phyloP scores from a whole-genome alignment of 2,113 vertebrate genomes.

The Alligator sinensis region DNA sequence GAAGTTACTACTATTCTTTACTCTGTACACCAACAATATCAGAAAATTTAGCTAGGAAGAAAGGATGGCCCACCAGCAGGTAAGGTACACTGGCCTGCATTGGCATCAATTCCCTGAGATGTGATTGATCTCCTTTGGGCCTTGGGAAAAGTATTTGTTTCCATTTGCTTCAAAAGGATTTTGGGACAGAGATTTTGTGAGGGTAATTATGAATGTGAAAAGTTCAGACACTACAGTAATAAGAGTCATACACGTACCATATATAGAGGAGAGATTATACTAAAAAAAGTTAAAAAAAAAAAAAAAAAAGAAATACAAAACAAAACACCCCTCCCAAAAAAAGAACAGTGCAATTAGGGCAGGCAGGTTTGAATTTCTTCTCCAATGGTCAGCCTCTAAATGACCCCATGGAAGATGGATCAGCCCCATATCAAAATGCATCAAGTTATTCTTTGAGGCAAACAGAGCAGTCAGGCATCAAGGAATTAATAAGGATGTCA shows the following conservation, averaged over 20 bases:
- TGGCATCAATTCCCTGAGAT: not conserved
- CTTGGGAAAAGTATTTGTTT: not conserved
- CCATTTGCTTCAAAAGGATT: not conserved
- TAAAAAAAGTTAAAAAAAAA: not conserved
- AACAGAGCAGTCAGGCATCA: slow-evolving; percentile 50
- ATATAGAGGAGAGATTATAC: not conserved
- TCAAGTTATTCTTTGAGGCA: slow-evolving; percentile 23
- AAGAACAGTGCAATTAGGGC: not conserved
- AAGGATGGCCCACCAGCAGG: not conserved
- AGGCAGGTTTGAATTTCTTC: not conserved
- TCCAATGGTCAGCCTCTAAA: not conserved
- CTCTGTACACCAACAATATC: not conserved
- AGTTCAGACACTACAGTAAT: not conserved
- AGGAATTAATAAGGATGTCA: slow-evolving; percentile 69
- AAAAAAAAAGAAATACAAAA: no score
- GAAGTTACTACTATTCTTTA: not conserved
- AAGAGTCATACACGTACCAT: not conserved
- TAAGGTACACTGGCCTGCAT: not conserved
- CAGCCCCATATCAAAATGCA: slow-evolving; percentile 10
- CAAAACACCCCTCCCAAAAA: not conserved
- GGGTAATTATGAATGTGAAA: not conserved
- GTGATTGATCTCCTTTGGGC: not conserved
- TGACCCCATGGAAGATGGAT: not conserved
- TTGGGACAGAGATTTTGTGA: not conserved
- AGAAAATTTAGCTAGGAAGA: not conserved